Percentiles rank a stretch among this genome's conserved stretches.
phyloP scores from a whole-genome alignment of 2,888 invertebrate species.

The Oscheius sp. region DNA sequence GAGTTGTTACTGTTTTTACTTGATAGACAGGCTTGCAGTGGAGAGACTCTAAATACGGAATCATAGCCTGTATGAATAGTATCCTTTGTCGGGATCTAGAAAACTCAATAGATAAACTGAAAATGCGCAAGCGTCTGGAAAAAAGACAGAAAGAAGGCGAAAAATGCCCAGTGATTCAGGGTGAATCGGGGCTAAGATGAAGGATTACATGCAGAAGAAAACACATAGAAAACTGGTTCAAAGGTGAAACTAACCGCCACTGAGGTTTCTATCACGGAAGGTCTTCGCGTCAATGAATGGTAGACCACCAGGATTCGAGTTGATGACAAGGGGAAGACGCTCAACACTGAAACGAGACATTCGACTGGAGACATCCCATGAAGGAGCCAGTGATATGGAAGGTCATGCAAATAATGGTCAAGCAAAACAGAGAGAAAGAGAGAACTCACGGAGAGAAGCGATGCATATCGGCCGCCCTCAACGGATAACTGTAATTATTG shows the following conservation, averaged over 20 bases:
- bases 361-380: too few relatives aligned
- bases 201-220: slow-evolving; percentile 19
- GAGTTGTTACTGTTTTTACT: not conserved
- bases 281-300: slow-evolving; percentile 19
- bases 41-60: not conserved
- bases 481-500: slow-evolving; percentile 21
- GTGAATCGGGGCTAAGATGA: slow-evolving; percentile 22
- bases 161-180: not conserved
- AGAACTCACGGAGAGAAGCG: too few relatives aligned
- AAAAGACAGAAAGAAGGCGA: not conserved
- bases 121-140: not conserved
- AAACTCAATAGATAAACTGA: not conserved
- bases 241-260: slow-evolving; percentile 12
- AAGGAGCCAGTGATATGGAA: not conserved
- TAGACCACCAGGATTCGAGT: not conserved
- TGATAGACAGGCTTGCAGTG: slow-evolving; percentile 9
- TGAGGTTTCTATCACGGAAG: slow-evolving; percentile 19
- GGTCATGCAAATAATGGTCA: not conserved
- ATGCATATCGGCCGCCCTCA: too few relatives aligned
- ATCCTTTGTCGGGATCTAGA: not conserved
- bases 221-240: slow-evolving; percentile 1
- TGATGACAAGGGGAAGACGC: slow-evolving; percentile 2
- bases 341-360: slow-evolving; percentile 17
- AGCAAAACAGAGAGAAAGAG: not conserved
- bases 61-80: not conserved